These are phyloP conservation scores for Pantelozetes paolii DNA, from an alignment of 2,888 invertebrate species.

Conservation along the genomic window DNA sequence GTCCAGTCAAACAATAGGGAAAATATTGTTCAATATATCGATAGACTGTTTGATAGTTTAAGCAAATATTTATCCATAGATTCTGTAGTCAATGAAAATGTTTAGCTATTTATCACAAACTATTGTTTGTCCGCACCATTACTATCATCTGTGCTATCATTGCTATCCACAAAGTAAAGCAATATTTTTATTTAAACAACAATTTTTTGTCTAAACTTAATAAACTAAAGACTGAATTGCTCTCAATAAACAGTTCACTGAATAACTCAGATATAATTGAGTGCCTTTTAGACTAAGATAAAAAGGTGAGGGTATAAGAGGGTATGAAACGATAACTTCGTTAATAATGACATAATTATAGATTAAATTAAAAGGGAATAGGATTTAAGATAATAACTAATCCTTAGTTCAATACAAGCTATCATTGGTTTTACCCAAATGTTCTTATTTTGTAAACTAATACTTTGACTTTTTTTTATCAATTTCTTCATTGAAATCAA, in stretches of 20 bases:
- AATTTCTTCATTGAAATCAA: too few species aligned
- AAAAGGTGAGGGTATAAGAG: too few species aligned
- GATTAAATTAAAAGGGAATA: neutral
- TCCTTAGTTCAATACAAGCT: conserved; percentile 5
- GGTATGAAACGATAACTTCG: neutral
- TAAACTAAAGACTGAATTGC: too few species aligned
- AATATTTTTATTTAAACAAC: too few species aligned
- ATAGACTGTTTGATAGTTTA: neutral
- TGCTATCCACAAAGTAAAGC: too few species aligned
- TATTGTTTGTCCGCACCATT: neutral
- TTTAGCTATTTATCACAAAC: neutral
- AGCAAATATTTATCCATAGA: neutral
- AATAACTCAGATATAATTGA: too few species aligned
- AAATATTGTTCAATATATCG: neutral
- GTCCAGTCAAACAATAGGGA: neutral
- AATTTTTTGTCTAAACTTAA: too few species aligned
- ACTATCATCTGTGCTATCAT: neutral
- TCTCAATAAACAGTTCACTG: too few species aligned
- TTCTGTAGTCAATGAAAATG: neutral
- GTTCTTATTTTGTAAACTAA: neutral
- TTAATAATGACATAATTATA: neutral
- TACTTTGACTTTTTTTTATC: neutral
- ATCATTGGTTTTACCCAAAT: neutral
- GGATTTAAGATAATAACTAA: neutral
- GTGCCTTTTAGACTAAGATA: too few species aligned